Evolutionary conservation across 2,888 invertebrate species (phyloP).

Genomic region (Melinaea marsaeus): DNA sequence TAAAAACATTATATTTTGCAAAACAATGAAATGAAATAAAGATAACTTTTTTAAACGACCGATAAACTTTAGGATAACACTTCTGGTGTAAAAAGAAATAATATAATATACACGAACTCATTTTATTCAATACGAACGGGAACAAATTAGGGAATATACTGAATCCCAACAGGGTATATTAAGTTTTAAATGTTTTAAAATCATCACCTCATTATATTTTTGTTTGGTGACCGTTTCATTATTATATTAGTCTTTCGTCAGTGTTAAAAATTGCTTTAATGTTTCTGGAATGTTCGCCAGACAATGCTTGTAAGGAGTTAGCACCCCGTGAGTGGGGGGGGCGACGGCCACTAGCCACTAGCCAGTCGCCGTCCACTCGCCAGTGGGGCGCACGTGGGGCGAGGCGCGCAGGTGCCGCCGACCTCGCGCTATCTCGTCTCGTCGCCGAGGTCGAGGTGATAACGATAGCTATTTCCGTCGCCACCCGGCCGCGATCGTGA

Average conservation of each 20-base stretch:
- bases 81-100: no score
- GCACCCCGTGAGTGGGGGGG: constrained; percentile 26
- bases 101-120: no score
- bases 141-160: no score
- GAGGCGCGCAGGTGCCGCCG: constrained; percentile 67
- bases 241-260: constrained; percentile 2
- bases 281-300: constrained; percentile 31
- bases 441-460: constrained; percentile 73
- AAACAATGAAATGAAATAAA: no score
- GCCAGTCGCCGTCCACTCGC: constrained; percentile 39
- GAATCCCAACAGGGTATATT: no score
- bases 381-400: constrained; percentile 63
- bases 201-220: no score
- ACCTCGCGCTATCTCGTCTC: constrained; percentile 74
- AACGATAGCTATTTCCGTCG: constrained; percentile 72
- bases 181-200: no score
- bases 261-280: constrained; percentile 10
- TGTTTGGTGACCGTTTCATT: no score
- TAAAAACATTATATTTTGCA: no score
- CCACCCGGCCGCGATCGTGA: constrained; percentile 56
- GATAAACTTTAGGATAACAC: no score
- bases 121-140: no score
- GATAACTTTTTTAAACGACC: no score
- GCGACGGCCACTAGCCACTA: constrained; percentile 32
- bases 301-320: constrained; percentile 21